phyloP scores from a whole-genome alignment of 2,113 vertebrate species.

The Rhagologus leucostigma region DNA sequence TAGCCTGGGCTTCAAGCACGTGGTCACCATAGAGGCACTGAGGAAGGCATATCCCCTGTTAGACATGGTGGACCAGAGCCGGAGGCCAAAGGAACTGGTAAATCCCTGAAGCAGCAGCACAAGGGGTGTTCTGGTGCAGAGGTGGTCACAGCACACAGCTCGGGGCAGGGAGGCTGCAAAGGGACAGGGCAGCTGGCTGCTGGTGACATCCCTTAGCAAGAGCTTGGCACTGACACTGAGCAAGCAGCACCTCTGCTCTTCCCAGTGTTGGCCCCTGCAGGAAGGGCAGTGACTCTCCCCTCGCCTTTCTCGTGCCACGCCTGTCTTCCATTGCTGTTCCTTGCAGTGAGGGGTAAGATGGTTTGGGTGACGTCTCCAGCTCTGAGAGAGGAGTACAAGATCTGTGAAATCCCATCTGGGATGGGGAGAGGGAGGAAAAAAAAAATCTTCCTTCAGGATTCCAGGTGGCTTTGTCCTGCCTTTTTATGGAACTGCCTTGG shows the following conservation, averaged over 20 bases:
- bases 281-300: neutral
- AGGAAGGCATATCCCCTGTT: slow-evolving; percentile 85
- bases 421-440: neutral
- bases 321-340: neutral
- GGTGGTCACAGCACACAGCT: neutral
- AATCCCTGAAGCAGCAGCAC: neutral
- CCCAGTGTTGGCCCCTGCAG: neutral
- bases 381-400: neutral
- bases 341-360: neutral
- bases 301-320: neutral
- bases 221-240: neutral
- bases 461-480: neutral
- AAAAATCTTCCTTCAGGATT: neutral
- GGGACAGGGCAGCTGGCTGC: neutral
- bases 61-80: slow-evolving; percentile 90
- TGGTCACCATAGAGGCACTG: slow-evolving; percentile 87
- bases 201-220: neutral
- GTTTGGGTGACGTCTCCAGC: neutral
- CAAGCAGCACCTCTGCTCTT: neutral
- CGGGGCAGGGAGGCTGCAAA: neutral
- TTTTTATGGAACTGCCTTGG: neutral
- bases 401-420: neutral
- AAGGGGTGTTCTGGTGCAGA: neutral
- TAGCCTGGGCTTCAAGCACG: slow-evolving; percentile 88
- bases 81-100: slow-evolving; percentile 85